A percentile compares a stretch with the other conserved stretches of the same genome.
Evolutionary conservation across 2,113 vertebrate species (phyloP).

Genomic region (Mungos mungo): DNA sequence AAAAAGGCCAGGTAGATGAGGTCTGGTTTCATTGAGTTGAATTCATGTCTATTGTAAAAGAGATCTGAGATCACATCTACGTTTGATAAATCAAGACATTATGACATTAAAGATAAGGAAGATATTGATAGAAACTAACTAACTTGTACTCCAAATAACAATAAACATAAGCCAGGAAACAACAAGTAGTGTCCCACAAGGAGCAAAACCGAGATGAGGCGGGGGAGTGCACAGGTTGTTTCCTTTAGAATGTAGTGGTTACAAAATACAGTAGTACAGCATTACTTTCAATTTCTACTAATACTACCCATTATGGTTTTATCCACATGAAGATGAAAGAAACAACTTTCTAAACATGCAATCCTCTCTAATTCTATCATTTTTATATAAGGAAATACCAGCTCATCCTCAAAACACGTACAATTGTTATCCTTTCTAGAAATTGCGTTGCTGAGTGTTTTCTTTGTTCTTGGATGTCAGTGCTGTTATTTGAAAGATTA

Average conservation of each 20-base stretch:
- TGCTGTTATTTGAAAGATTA: constrained; percentile 78
- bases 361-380: background rate
- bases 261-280: background rate
- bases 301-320: background rate
- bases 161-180: background rate
- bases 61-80: background rate
- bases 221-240: background rate
- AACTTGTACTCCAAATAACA: background rate
- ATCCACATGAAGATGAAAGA: background rate
- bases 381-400: constrained; percentile 37
- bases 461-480: constrained; percentile 71
- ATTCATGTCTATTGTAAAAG: background rate
- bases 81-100: background rate
- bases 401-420: background rate
- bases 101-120: background rate
- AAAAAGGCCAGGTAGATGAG: background rate
- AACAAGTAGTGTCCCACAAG: background rate
- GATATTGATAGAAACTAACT: background rate
- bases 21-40: background rate
- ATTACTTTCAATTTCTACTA: constrained; percentile 27
- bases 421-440: constrained; percentile 76
- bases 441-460: constrained; percentile 62
- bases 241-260: background rate
- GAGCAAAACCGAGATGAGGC: background rate
- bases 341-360: background rate